A percentile compares a stretch with the other conserved stretches of the same genome.
Evolutionary conservation across 2,888 invertebrate genomes (phyloP).

Genomic region (Stenchaetothrips biformis): DNA sequence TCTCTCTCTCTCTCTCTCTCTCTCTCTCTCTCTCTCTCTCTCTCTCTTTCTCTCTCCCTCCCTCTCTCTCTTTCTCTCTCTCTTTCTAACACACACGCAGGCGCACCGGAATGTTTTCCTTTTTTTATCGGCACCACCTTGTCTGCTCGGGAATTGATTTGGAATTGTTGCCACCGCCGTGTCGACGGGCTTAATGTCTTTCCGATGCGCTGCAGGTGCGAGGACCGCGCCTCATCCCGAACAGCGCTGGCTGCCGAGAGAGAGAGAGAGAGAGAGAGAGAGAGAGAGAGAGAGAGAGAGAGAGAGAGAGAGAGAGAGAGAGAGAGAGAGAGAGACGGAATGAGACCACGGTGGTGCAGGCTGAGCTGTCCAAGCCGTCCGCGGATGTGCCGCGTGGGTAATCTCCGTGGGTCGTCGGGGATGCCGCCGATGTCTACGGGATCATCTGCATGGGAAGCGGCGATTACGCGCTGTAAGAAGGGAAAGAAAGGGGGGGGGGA

Average conservation of each 20-base stretch:
- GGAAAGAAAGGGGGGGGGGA: not conserved
- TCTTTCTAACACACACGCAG: no score
- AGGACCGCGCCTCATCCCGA: not conserved
- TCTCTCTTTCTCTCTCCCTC: slow-evolving; percentile 6
- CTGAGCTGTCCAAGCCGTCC: no score
- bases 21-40: slow-evolving; percentile 2
- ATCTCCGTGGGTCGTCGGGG: no score
- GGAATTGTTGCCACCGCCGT: not conserved
- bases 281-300: not conserved
- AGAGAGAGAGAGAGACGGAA: not conserved
- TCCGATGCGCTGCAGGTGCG: not conserved
- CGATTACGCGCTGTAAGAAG: not conserved
- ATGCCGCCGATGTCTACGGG: not conserved
- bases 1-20: slow-evolving; percentile 18
- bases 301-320: slow-evolving; percentile 5
- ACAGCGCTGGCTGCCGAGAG: not conserved
- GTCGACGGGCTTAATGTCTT: not conserved
- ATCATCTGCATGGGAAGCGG: slow-evolving; percentile 15
- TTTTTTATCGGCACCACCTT: no score
- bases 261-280: not conserved
- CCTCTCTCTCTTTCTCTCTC: not conserved
- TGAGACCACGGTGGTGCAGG: no score
- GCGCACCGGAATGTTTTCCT: no score
- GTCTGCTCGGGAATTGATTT: no score
- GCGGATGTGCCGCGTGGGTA: no score